Base-by-base conservation (phyloP, 2,888 invertebrate genomes). In the Rotaria magnacalcarata region DNA sequence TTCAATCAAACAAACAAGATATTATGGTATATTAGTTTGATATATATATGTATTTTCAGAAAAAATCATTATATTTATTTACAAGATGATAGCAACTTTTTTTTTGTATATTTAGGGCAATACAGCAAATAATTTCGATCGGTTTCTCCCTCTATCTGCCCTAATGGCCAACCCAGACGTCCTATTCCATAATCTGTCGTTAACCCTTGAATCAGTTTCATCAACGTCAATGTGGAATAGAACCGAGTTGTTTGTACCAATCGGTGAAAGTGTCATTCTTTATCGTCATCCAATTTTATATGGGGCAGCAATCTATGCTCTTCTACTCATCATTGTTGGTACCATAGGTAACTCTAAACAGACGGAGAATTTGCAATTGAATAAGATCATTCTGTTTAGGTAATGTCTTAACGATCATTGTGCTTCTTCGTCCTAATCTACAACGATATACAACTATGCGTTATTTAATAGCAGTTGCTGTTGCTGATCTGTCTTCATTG, bases 391-490 rank as follows among this genome's bases (percentile, higher is more conserved):
- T 6, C 21, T 19, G 5, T 27, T 54, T 58, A 60, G 75, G 86
- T 21, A 86, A 86, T 60, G 0, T 50, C 7, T 84, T 86, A 47
- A 80, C 86, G 27, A 85, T 86, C 16, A 47, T 85, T 34, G 41
- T 85, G 5, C 75, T 86, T 56, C 85, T 80, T 85, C 60, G 52
- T 16, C 74, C 34, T 75, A 85, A 85, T 80, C 50, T 86, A 50
- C 54, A 58, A 58, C 75, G 56, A 56, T 43, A 86, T 60, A 84
- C 86, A 24, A 85, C 85, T 24, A 86, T 86, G 86, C 75, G 60
- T 47, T 80, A 80, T 84, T 86, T 86, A 16, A 75, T 85, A 10
- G 50, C 85, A 21, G 74, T 85, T 8, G 85, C 86, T 19, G 14
- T 85, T 19, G 75, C 84, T 11, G 86, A 86, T 47, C 47, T 84